These are phyloP conservation scores for Eilema griseolum DNA, from an alignment of 2,888 invertebrate genomes.

Conservation along the genomic window DNA sequence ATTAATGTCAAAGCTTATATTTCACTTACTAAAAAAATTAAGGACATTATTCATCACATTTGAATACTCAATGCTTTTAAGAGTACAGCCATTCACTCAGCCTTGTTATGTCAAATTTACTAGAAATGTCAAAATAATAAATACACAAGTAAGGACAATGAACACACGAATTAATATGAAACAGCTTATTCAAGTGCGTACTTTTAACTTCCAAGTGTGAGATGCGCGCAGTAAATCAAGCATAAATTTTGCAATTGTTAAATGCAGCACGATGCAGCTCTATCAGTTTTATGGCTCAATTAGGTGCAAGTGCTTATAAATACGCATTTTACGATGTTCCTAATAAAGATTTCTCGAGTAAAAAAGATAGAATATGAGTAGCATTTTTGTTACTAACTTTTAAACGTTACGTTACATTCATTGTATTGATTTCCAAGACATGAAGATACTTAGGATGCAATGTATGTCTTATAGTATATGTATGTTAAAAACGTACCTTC, in stretches of 20 bases:
- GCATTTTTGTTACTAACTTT: not conserved
- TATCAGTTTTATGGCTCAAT: not conserved
- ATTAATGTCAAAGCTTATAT: too few relatives aligned
- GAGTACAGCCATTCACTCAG: not conserved
- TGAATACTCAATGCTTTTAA: not conserved
- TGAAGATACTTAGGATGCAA: too few relatives aligned
- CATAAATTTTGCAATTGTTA: not conserved
- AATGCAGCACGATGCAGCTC: not conserved
- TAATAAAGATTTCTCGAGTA: not conserved
- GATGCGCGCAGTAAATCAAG: not conserved
- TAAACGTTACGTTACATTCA: not conserved
- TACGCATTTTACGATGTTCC: not conserved
- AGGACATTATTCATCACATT: not conserved
- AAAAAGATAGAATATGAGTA: not conserved
- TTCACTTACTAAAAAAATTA: too few relatives aligned
- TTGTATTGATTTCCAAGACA: too few relatives aligned
- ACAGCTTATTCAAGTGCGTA: not conserved
- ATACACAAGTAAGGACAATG: slow-evolving; percentile 1
- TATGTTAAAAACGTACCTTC: too few relatives aligned
- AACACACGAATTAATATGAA: not conserved
- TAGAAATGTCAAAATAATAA: not conserved
- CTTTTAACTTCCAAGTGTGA: not conserved
- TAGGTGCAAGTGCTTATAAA: too few relatives aligned
- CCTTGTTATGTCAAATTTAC: not conserved
- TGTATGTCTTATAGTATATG: too few relatives aligned